These are phyloP conservation scores for Eulithis testata DNA, from an alignment of 2,888 invertebrate species.

Conservation along the genomic window DNA sequence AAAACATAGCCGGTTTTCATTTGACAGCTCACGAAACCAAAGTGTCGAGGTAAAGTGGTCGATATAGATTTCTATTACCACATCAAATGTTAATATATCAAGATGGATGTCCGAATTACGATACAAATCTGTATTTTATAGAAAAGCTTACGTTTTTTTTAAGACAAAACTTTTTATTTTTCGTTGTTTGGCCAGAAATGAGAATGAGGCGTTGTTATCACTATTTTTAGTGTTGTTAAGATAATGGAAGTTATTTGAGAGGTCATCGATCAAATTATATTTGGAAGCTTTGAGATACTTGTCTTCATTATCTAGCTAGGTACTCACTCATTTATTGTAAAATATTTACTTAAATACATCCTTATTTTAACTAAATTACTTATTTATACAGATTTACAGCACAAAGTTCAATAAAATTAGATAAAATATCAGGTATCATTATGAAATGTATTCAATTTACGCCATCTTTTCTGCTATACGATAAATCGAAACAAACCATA, in stretches of 20 bases:
- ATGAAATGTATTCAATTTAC: no score
- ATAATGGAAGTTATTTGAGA: not conserved
- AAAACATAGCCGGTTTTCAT: slow-evolving; percentile 10
- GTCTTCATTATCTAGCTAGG: not conserved
- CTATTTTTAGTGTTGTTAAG: not conserved
- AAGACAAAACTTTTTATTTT: not conserved
- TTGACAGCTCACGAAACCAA: not conserved
- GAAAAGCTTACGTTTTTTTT: slow-evolving; percentile 15
- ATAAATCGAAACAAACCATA: no score
- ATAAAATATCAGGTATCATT: no score
- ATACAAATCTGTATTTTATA: slow-evolving; percentile 36
- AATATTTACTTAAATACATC: no score
- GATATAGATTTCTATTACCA: slow-evolving; percentile 33
- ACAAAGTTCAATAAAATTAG: no score
- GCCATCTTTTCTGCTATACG: no score
- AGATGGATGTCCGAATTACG: slow-evolving; percentile 33
- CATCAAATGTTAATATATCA: slow-evolving; percentile 38
- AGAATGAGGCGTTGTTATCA: not conserved
- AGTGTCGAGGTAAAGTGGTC: slow-evolving; percentile 25
- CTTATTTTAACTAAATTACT: no score
- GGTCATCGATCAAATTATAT: slow-evolving; percentile 10
- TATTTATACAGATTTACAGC: no score
- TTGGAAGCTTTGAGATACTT: slow-evolving; percentile 1
- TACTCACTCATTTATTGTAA: no score
- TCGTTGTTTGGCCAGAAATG: not conserved